These are phyloP conservation scores for Iselma pallidipennis DNA, from an alignment of 2,888 invertebrate species.

Conservation along the genomic window DNA sequence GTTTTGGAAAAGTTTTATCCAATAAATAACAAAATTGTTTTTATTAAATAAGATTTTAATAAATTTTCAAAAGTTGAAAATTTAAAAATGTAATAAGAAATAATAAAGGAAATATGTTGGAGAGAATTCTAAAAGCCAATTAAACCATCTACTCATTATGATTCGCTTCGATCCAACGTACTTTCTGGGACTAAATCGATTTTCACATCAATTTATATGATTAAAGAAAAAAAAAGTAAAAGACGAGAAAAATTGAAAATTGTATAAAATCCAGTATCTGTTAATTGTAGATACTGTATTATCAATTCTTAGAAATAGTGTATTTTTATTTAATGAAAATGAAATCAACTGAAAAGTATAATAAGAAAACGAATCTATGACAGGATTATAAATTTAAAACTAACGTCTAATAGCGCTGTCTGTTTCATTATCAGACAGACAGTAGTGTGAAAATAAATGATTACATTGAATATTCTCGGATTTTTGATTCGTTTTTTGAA, in stretches of 20 bases:
- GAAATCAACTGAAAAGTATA: too few species aligned
- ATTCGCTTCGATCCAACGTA: background rate
- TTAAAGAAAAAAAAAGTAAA: background rate
- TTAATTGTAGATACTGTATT: background rate
- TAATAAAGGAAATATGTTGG: too few species aligned
- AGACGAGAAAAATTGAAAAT: background rate
- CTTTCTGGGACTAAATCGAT: background rate
- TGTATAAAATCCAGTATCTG: too few species aligned
- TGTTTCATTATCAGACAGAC: slow-evolving; percentile 4
- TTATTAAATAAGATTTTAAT: too few species aligned
- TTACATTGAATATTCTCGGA: slow-evolving; percentile 11
- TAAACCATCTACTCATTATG: background rate
- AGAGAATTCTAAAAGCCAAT: background rate
- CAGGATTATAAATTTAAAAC: slow-evolving; percentile 6
- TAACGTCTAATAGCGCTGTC: background rate
- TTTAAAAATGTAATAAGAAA: too few species aligned
- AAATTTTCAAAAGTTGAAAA: too few species aligned
- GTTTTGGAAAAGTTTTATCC: too few species aligned
- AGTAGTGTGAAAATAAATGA: slow-evolving; percentile 6
- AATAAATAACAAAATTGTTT: too few species aligned
- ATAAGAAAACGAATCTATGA: background rate
- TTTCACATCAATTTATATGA: background rate
- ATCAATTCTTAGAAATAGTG: too few species aligned
- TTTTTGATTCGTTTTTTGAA: background rate
- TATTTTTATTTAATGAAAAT: too few species aligned